Evolutionary conservation across 2,888 invertebrate species (phyloP).

Genomic region (Ligdia adustata): DNA sequence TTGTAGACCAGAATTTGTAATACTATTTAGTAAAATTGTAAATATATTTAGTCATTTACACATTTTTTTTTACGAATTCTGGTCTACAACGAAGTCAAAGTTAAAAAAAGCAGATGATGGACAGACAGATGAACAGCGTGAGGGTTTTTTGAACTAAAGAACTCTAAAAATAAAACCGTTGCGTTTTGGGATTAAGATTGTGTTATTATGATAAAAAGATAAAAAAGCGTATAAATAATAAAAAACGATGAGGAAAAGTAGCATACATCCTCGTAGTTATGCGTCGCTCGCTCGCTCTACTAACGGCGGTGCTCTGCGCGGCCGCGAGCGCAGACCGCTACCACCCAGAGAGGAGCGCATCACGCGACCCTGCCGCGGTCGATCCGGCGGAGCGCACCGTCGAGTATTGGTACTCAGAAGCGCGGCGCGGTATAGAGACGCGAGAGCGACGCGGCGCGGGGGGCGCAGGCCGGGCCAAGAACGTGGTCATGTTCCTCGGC

Average conservation of each 20-base stretch:
- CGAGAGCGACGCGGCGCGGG: conserved; percentile 52
- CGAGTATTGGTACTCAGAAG: conserved; percentile 31
- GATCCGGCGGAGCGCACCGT: conserved; percentile 23
- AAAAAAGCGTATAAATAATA: not conserved
- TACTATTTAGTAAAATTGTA: too few relatives aligned
- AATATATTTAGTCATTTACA: too few relatives aligned
- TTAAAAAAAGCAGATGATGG: too few relatives aligned
- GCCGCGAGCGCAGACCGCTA: conserved; percentile 5
- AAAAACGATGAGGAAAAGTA: not conserved
- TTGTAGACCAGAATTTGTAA: too few relatives aligned
- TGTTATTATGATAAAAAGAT: not conserved
- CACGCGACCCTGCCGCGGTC: not conserved
- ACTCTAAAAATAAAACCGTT: not conserved
- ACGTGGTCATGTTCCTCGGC: conserved; percentile 87
- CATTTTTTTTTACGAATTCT: too few relatives aligned
- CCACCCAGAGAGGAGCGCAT: not conserved
- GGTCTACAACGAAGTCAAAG: too few relatives aligned
- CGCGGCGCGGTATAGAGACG: conserved; percentile 33
- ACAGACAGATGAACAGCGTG: too few relatives aligned
- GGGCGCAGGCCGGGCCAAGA: conserved; percentile 68
- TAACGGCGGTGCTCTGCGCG: conserved; percentile 2
- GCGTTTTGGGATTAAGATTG: too few relatives aligned
- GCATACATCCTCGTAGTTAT: conserved; percentile 4
- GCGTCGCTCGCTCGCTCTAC: not conserved
- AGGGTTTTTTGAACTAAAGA: not conserved